Evolutionary conservation across 2,113 vertebrate species (phyloP), one percentile per base, ranked within the genome.

Genomic region (Anhinga rufa): DNA sequence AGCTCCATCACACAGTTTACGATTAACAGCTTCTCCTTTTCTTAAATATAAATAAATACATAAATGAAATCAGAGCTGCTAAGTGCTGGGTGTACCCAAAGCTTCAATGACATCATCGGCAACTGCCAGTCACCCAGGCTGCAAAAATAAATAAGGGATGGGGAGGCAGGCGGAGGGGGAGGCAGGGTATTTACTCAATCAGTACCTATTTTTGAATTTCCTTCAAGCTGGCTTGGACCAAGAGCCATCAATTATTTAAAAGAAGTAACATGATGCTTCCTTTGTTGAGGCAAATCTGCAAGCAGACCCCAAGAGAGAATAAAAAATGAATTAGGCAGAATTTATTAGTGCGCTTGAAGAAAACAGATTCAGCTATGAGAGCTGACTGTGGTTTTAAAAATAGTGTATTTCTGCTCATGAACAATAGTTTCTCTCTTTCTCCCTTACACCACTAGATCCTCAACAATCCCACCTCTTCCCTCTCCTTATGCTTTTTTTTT

Each of bases 251-350:
- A 99, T 99, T 99, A 99, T 99, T 99, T 99, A 99, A 98, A 98
- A 98, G 98, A 98, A 98, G 99, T 99, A 99, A 99, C 99, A 98
- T 97, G 99, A 99, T 99, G 99, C 99, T 99, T 99, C 99, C 99
- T 99, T 99, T 99, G 99, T 99, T 99, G 98, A 99, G 97, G 98
- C 98, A 99, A 99, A 99, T 98, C 99, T 98, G 98, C 99, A 98
- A 98, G 98, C 98, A 98, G 98, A 98, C 98, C 99, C 99, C 98
- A 94, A 98, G 99, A 99, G 99, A 99, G 98, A 98, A 99, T 99
- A 99, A 98, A 99, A 99, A 99, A 99, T 99, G 99, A 99, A 99
- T 99, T 99, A 99, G 98, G 98, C 98, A 98, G 99, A 99, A 99
- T 99, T 99, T 99, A 99, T 99, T 99, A 99, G 98, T 97, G 98